Base-by-base conservation (phyloP, 2,888 invertebrate genomes). In the Pammene fasciana region DNA sequence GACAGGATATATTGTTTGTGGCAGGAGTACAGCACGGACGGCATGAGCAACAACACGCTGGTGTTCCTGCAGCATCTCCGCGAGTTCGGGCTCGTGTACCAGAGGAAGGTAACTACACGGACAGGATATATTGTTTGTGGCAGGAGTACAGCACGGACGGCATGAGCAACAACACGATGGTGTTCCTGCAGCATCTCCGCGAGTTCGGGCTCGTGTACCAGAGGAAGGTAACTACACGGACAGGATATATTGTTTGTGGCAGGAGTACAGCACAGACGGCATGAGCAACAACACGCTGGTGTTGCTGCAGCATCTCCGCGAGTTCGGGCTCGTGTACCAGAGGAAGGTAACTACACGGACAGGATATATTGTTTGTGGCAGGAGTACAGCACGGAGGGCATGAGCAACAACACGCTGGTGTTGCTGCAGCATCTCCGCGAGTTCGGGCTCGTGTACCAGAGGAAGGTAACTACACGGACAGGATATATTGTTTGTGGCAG, bases 161-260 rank as follows among this genome's bases (percentile, higher is more conserved):
- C 2, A 96, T 99, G 96, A 97, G 95, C 79, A 95, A 96, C 75
- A 96, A 96, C 71, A 95, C 99, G 89, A 89, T 97, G 70, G 95
- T 96, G 65, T 99, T 99, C 83, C 90, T 99, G 68, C 99, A 99
- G 86, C 99, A 99, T 90, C 92, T 99, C 60, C 90, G 99, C 72
- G 99, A 99, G 90, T 98, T 99, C 83, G 99, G 99, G 48, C 94
- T 99, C 43, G 98, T 99, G 14, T 99, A 98, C 87, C 99, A 99
- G 89, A 94, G 99, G 81, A 99, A 98, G 94, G 97, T n/a, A n/a
- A n/a, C n/a, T n/a, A n/a, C n/a, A n/a, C n/a, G n/a, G n/a, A n/a
- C n/a, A n/a, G n/a, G n/a, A n/a, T 97, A 81, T 7, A 26, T n/a
- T n/a, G 36, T 36, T 6, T 7, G 7, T 7, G n/a, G n/a, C 26